Conservation (phyloP, 2,797 vertebrate species). For the Eulemur albifrons region DNA sequence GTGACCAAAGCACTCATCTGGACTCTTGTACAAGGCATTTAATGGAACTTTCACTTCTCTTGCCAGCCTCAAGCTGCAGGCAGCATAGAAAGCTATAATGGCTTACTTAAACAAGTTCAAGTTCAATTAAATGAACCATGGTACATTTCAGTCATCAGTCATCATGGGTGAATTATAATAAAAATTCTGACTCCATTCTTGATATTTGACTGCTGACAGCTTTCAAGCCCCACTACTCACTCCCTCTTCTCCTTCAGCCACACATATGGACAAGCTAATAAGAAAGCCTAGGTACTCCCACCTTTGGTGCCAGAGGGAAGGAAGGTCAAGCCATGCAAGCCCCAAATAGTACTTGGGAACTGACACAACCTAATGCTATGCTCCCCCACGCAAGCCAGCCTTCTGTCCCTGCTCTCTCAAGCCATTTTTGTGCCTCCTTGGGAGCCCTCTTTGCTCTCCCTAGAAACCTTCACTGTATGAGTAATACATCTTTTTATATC, state of each 20-base stretch:
- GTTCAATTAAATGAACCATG: neutral
- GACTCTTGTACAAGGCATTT: neutral
- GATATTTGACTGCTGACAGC: neutral
- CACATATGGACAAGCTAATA: neutral
- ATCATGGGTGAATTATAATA: neutral
- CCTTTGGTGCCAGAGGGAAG: neutral
- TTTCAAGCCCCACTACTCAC: neutral
- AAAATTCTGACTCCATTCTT: neutral
- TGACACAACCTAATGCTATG: no score
- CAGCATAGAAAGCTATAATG: neutral
- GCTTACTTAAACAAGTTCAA: neutral
- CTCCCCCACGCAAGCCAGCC: neutral
- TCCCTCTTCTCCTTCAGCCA: neutral
- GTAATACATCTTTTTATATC: neutral
- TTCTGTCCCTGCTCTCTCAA: neutral
- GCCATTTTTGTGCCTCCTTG: neutral
- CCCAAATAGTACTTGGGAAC: neutral
- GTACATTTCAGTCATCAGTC: neutral
- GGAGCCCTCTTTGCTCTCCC: neutral
- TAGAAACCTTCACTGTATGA: neutral
- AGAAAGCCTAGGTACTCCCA: neutral
- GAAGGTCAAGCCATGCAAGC: neutral
- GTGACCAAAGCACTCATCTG: neutral
- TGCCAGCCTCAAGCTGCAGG: neutral
- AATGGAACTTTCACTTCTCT: neutral